These are phyloP conservation scores for Drosophila bifasciata DNA, from an alignment of 1,140 invertebrate genomes.

Conservation along the genomic window DNA sequence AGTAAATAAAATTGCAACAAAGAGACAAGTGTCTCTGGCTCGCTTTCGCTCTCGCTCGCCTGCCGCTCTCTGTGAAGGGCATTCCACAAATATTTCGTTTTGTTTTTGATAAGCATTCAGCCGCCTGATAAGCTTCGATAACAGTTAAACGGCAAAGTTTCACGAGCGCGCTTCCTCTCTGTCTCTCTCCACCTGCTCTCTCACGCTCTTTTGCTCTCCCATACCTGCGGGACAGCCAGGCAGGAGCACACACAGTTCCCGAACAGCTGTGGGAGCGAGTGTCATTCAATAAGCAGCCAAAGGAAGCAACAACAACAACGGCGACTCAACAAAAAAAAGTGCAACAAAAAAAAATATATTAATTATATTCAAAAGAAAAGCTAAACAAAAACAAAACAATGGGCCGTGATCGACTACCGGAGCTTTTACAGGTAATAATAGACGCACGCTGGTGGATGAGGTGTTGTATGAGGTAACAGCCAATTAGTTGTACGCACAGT, in stretches of 20 bases:
- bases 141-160: conserved; percentile 5
- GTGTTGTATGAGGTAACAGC: conserved; percentile 32
- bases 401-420: conserved; percentile 79
- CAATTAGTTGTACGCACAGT: conserved; percentile 28
- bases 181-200: conserved; percentile 8
- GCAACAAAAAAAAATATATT: conserved; percentile 20
- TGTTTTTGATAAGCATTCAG: conserved; percentile 11
- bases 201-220: conserved; percentile 16
- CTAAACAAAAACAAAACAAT: conserved; percentile 30
- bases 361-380: conserved; percentile 6
- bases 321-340: conserved; percentile 9
- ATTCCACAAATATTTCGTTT: conserved; percentile 21
- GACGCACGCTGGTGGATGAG: background rate
- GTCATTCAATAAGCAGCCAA: conserved; percentile 1
- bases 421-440: conserved; percentile 77
- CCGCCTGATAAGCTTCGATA: conserved; percentile 36
- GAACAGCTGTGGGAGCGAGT: conserved; percentile 15
- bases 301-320: conserved; percentile 20
- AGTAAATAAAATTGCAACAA: conserved; percentile 18
- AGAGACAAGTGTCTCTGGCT: conserved; percentile 17
- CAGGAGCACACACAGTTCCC: conserved; percentile 13
- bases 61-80: conserved; percentile 21
- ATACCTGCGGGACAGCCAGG: conserved; percentile 30
- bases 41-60: background rate
- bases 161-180: background rate